A percentile compares a stretch with the other conserved stretches of the same genome.
These are phyloP conservation scores for Iphiclides podalirius DNA, from an alignment of 2,888 invertebrate species.

Conservation along the genomic window DNA sequence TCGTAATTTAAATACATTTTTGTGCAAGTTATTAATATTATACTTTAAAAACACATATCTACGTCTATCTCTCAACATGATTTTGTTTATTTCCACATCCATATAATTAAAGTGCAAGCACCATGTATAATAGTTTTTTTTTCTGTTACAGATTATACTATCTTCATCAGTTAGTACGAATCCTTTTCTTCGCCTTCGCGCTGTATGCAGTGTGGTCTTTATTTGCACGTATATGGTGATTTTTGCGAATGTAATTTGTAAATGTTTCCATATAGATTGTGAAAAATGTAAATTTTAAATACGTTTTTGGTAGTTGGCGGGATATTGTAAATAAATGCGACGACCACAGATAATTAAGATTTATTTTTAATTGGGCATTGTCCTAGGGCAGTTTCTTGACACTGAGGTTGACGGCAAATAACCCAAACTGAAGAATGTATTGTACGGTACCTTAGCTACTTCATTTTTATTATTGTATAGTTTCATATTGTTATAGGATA, in stretches of 20 bases:
- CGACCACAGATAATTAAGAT: slow-evolving; percentile 16
- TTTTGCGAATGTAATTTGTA: not conserved
- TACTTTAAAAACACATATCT: too few species aligned
- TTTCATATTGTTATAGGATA: not conserved
- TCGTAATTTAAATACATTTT: too few species aligned
- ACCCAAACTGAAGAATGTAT: slow-evolving; percentile 3
- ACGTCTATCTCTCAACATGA: too few species aligned
- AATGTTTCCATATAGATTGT: not conserved
- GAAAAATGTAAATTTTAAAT: not conserved
- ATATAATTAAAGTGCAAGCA: too few species aligned
- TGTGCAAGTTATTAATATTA: too few species aligned
- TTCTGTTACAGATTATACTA: slow-evolving; percentile 74
- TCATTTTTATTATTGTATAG: not conserved
- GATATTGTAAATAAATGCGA: slow-evolving; percentile 17
- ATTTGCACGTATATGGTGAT: slow-evolving; percentile 41
- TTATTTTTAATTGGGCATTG: slow-evolving; percentile 10
- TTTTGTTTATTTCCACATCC: too few species aligned
- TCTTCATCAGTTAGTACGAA: slow-evolving; percentile 69
- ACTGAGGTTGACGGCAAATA: slow-evolving; percentile 4
- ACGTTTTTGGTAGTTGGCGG: not conserved
- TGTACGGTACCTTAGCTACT: not conserved
- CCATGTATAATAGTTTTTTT: too few species aligned
- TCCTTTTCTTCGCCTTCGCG: slow-evolving; percentile 50
- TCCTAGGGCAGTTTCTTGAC: not conserved
- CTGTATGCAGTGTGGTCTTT: slow-evolving; percentile 65